phyloP scores from a whole-genome alignment of 2,888 invertebrate genomes.

The Elegia similella region DNA sequence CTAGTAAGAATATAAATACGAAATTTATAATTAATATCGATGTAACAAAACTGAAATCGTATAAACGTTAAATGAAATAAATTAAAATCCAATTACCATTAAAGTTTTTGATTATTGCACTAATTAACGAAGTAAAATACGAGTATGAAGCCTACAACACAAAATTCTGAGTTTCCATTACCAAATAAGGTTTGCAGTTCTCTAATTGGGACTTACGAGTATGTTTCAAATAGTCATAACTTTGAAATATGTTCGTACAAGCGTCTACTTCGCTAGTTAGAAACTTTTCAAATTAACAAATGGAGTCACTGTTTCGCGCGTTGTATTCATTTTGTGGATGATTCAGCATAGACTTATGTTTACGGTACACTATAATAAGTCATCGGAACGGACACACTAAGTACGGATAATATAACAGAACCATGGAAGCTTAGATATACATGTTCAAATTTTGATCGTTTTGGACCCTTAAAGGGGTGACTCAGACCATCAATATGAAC shows the following conservation, averaged over 20 bases:
- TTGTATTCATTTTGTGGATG: conserved; percentile 7
- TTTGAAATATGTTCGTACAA: background rate
- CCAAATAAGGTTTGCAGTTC: background rate
- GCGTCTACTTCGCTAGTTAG: background rate
- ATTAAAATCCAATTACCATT: background rate
- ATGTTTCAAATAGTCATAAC: background rate
- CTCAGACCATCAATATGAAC: too few relatives aligned
- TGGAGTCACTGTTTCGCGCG: background rate
- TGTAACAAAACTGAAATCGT: too few relatives aligned
- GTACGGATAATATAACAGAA: too few relatives aligned
- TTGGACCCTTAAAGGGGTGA: too few relatives aligned
- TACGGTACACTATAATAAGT: background rate
- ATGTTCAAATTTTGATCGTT: too few relatives aligned
- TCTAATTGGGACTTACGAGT: background rate
- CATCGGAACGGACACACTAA: too few relatives aligned
- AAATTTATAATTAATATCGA: too few relatives aligned
- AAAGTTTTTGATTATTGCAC: background rate
- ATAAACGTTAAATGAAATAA: too few relatives aligned
- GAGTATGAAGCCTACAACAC: background rate
- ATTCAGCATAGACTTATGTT: conserved; percentile 7
- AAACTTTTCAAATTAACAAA: conserved; percentile 9
- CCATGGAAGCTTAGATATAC: too few relatives aligned
- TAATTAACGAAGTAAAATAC: background rate
- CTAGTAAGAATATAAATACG: too few relatives aligned
- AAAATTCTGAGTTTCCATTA: background rate